Evolutionary conservation across 2,888 invertebrate species (phyloP).

Genomic region (Drosophila nigricruria): DNA sequence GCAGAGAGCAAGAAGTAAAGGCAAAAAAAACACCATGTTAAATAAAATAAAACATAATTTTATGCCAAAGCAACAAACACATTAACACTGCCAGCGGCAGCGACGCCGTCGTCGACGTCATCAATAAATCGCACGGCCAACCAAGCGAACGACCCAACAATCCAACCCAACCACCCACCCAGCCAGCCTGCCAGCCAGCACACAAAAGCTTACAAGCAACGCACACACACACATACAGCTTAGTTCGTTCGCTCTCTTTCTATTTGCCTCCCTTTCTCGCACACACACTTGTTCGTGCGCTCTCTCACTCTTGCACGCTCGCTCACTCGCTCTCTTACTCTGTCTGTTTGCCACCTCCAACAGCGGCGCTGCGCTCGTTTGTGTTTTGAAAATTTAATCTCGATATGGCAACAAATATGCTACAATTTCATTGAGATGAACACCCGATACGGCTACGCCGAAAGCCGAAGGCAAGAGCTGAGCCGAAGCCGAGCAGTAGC

Average conservation of each 20-base stretch:
- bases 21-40: constrained; percentile 67
- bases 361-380: constrained; percentile 75
- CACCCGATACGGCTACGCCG: constrained; percentile 76
- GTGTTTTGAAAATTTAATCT: constrained; percentile 83
- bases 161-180: constrained; percentile 44
- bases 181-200: constrained; percentile 41
- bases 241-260: constrained; percentile 9
- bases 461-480: constrained; percentile 44
- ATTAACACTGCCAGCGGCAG: constrained; percentile 70
- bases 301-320: constrained; percentile 4
- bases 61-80: constrained; percentile 79
- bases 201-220: constrained; percentile 74
- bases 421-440: constrained; percentile 84
- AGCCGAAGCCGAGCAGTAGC: constrained; percentile 39
- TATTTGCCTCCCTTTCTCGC: neutral
- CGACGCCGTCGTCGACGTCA: constrained; percentile 71
- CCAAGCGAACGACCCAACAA: constrained; percentile 58
- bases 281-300: constrained; percentile 16
- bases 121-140: constrained; percentile 77
- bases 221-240: constrained; percentile 22
- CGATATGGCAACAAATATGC: constrained; percentile 84
- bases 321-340: constrained; percentile 27
- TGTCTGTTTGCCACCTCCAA: constrained; percentile 41
- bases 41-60: constrained; percentile 82
- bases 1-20: constrained; percentile 26